These are phyloP conservation scores for Peromyscus melanophrys DNA, from an alignment of 2,797 vertebrate species.

Conservation along the genomic window DNA sequence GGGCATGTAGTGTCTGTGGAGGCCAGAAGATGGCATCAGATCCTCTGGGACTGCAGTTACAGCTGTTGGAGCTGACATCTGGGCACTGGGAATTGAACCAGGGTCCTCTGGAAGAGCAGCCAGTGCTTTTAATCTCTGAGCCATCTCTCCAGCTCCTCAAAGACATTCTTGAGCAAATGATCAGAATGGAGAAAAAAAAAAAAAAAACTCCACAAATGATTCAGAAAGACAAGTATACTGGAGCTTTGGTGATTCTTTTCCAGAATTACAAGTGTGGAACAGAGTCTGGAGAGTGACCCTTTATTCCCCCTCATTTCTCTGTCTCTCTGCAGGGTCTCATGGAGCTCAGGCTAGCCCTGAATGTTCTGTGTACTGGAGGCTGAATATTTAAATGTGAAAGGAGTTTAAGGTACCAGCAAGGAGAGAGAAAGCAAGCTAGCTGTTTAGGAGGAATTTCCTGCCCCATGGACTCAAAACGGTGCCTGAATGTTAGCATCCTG, in stretches of 20 bases:
- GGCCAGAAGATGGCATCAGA: not conserved
- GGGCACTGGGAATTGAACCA: not conserved
- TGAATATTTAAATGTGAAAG: not conserved
- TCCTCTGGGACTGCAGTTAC: not conserved
- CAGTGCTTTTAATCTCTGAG: not conserved
- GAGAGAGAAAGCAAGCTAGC: not conserved
- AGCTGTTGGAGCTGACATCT: not conserved
- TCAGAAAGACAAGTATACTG: not conserved
- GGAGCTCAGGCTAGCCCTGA: not conserved
- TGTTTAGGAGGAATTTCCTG: not conserved
- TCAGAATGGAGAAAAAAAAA: not conserved
- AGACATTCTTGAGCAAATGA: not conserved
- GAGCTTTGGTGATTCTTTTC: slow-evolving; percentile 19
- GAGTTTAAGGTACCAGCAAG: not conserved
- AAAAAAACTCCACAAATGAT: slow-evolving; percentile 1
- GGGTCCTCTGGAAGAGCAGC: not conserved
- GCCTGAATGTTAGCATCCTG: not conserved
- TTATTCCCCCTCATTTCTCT: not conserved
- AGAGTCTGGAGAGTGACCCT: not conserved
- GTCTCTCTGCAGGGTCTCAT: not conserved
- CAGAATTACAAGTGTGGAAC: not conserved
- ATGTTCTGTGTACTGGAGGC: not conserved
- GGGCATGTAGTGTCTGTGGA: not conserved
- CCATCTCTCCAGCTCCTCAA: not conserved
- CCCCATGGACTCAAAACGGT: slow-evolving; percentile 17